phyloP scores from a whole-genome alignment of 2,797 vertebrate species.

The Staurois parvus region DNA sequence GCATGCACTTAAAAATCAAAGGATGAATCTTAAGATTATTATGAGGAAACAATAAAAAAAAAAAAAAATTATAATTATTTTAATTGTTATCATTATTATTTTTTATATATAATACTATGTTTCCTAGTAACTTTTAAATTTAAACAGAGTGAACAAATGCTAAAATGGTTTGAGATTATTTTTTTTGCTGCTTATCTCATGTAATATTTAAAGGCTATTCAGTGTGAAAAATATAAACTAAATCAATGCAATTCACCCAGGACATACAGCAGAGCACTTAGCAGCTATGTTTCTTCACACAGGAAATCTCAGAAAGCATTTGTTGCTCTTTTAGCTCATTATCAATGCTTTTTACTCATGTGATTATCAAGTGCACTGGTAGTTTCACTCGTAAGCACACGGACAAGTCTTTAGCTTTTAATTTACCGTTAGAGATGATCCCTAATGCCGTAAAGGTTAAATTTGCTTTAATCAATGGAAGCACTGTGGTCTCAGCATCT shows the following conservation, averaged over 20 bases:
- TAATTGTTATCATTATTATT: neutral
- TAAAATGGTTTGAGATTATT: neutral
- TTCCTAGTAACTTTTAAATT: neutral
- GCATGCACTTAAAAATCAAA: neutral
- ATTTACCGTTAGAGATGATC: conserved; percentile 8
- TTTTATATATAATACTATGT: neutral
- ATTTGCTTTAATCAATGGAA: neutral
- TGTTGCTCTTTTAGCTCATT: conserved; percentile 20
- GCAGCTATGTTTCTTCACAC: neutral
- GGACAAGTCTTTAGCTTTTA: neutral
- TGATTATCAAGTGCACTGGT: conserved; percentile 12
- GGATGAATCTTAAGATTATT: too few species aligned
- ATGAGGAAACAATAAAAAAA: too few species aligned
- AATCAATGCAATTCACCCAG: conserved; percentile 45
- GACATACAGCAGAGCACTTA: conserved; percentile 40
- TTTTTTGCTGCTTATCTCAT: neutral
- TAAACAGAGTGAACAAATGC: neutral
- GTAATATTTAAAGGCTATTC: conserved; percentile 37
- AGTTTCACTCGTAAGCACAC: conserved; percentile 16
- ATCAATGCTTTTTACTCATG: neutral
- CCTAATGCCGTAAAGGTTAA: conserved; percentile 6
- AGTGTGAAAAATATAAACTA: conserved; percentile 27
- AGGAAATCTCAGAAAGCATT: neutral
- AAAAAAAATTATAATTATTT: neutral
- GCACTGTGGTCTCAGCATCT: conserved; percentile 4